These are phyloP conservation scores for Isoperla grammatica DNA, from an alignment of 2,888 invertebrate species.

Conservation along the genomic window DNA sequence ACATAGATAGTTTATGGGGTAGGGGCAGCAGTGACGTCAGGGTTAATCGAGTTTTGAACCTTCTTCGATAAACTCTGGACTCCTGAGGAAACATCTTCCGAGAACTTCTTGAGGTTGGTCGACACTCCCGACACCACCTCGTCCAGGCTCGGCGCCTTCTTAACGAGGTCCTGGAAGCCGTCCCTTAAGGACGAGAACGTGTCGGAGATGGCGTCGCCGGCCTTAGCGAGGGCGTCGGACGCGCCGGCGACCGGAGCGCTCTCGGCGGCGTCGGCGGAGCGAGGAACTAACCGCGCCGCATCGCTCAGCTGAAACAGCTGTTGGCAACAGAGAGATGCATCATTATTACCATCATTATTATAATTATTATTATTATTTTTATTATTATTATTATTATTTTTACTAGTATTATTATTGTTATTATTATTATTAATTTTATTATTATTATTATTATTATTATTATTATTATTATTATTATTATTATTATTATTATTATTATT, in stretches of 20 bases:
- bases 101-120: not conserved
- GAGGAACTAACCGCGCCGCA: constrained; percentile 2
- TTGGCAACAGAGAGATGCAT: not conserved
- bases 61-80: not conserved
- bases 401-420: too few relatives aligned
- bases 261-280: constrained; percentile 1
- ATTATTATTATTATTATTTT: too few relatives aligned
- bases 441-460: too few relatives aligned
- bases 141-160: not conserved
- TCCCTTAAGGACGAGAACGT: constrained; percentile 1
- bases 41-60: not conserved
- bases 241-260: not conserved
- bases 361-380: too few relatives aligned
- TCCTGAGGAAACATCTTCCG: not conserved
- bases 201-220: constrained; percentile 1
- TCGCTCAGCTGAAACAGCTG: constrained; percentile 2
- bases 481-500: too few relatives aligned
- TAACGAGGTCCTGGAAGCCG: not conserved
- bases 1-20: too few relatives aligned
- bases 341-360: too few relatives aligned
- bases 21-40: too few relatives aligned
- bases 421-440: too few relatives aligned
- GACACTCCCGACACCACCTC: not conserved
- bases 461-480: too few relatives aligned
- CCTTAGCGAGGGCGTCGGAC: constrained; percentile 1